Conservation (phyloP, 2,888 invertebrate genomes). For the Melinopterus prodromus region DNA sequence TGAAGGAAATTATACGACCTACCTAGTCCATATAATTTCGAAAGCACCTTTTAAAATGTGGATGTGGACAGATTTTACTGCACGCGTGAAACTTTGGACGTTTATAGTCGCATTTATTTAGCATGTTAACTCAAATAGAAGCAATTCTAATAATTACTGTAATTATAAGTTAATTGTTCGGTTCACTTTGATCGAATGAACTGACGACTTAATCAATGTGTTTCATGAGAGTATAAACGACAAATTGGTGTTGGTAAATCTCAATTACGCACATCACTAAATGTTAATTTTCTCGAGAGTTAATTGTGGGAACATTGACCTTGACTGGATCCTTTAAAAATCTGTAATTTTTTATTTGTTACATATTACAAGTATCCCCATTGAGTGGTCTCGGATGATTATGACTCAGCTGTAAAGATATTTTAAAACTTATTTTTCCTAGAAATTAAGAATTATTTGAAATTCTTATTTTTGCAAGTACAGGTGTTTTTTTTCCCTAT, state of each 20-base stretch:
- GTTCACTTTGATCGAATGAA: background rate
- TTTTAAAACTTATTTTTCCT: too few relatives aligned
- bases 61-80: background rate
- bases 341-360: too few relatives aligned
- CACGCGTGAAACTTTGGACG: background rate
- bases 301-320: background rate
- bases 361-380: too few relatives aligned
- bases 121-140: background rate
- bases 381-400: too few relatives aligned
- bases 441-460: too few relatives aligned
- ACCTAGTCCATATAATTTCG: too few relatives aligned
- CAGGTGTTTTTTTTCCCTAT: too few relatives aligned
- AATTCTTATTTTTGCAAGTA: too few relatives aligned
- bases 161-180: background rate
- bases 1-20: too few relatives aligned
- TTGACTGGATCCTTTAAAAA: background rate
- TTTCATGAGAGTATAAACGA: background rate
- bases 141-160: background rate
- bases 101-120: background rate
- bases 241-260: background rate
- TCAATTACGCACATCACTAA: background rate
- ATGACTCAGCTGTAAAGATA: too few relatives aligned
- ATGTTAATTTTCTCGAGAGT: background rate
- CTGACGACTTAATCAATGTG: background rate
- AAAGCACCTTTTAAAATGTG: background rate